A percentile compares a stretch with the other conserved stretches of the same genome.
phyloP scores from a whole-genome alignment of 2,797 vertebrate genomes.

The Poecilia gillii region DNA sequence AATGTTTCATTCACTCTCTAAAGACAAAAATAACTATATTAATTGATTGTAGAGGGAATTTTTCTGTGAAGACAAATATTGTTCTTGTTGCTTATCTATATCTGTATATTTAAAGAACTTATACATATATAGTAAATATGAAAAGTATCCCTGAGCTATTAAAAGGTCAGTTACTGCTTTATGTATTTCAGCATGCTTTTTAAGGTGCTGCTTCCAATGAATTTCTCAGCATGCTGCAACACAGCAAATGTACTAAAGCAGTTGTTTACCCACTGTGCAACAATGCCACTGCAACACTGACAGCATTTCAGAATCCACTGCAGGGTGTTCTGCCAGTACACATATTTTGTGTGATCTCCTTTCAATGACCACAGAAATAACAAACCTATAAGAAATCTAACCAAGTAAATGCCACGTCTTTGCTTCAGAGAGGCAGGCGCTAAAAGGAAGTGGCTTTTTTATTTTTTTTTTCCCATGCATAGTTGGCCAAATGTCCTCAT shows the following conservation, averaged over 20 bases:
- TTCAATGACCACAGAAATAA: neutral
- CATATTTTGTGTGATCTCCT: neutral
- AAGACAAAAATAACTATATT: neutral
- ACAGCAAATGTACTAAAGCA: neutral
- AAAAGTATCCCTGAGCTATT: neutral
- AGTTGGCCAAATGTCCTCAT: constrained; percentile 14
- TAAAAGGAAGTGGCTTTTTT: neutral
- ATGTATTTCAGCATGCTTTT: neutral
- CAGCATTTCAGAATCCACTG: neutral
- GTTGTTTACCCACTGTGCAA: neutral
- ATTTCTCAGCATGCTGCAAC: neutral
- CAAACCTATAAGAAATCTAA: constrained; percentile 4
- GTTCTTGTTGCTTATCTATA: neutral
- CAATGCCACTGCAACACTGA: neutral
- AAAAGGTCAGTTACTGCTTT: neutral
- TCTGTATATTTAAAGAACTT: neutral
- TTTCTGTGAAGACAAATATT: neutral
- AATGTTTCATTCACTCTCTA: neutral
- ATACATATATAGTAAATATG: neutral
- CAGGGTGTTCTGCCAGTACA: too few species aligned
- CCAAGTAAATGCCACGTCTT: neutral
- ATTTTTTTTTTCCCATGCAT: neutral
- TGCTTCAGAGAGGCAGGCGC: neutral
- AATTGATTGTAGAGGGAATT: neutral
- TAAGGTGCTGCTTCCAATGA: neutral